Conservation (phyloP, 2,888 invertebrate species). For the Gonocerus acuteangulatus region DNA sequence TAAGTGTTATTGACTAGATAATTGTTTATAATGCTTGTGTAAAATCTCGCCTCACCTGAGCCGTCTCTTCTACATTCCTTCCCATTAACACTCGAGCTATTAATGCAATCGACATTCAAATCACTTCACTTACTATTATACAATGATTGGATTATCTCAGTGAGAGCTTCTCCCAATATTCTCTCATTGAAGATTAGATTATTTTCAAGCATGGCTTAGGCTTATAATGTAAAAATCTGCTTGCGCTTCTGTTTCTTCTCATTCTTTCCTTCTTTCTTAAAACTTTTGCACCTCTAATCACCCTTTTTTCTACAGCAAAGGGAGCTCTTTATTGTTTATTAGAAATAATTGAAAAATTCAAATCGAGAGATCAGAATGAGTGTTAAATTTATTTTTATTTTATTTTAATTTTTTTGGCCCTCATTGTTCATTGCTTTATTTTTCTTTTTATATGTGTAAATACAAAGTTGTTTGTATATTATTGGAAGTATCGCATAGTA, state of each 20-base stretch:
- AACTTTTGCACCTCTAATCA: constrained; percentile 23
- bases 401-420: neutral
- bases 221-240: constrained; percentile 24
- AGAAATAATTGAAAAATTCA: neutral
- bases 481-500: too few species aligned
- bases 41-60: too few species aligned
- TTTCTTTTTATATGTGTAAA: neutral
- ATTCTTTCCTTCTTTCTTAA: constrained; percentile 9
- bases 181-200: constrained; percentile 4
- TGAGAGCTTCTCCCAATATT: neutral
- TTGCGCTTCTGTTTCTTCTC: constrained; percentile 18
- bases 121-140: too few species aligned
- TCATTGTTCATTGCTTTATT: neutral
- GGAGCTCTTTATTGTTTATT: constrained; percentile 13
- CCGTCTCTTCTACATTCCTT: too few species aligned
- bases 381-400: neutral
- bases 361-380: constrained; percentile 33
- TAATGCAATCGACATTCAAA: too few species aligned
- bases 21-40: neutral
- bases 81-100: too few species aligned
- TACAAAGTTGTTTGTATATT: neutral
- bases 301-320: constrained; percentile 20
- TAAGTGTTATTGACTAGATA: neutral
- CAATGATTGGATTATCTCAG: too few species aligned
- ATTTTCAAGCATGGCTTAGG: constrained; percentile 26